A percentile compares a stretch with the other conserved stretches of the same genome.
Conservation (phyloP, 2,888 invertebrate species). For the Lamellibrachia columna region DNA sequence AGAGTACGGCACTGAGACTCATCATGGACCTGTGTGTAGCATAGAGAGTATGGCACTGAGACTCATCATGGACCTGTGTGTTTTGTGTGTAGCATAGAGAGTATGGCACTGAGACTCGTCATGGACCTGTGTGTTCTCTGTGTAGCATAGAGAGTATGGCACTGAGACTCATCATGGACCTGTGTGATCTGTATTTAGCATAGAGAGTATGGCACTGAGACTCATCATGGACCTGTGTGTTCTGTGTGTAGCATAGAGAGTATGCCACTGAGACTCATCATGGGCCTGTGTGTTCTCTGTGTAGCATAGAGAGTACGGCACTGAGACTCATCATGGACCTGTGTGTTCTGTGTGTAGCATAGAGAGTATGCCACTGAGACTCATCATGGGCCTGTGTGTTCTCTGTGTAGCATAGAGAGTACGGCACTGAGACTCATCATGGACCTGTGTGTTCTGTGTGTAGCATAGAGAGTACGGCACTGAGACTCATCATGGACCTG, state of each 20-base stretch:
- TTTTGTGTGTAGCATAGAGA: too few species aligned
- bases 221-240: slow-evolving; percentile 79
- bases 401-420: slow-evolving; percentile 75
- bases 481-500: too few species aligned
- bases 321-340: slow-evolving; percentile 85
- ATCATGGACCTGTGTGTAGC: too few species aligned
- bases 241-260: slow-evolving; percentile 71
- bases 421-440: too few species aligned
- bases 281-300: slow-evolving; percentile 68
- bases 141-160: slow-evolving; percentile 85
- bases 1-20: too few species aligned
- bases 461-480: too few species aligned
- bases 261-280: slow-evolving; percentile 85
- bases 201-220: slow-evolving; percentile 87
- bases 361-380: slow-evolving; percentile 85
- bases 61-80: too few species aligned
- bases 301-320: slow-evolving; percentile 85
- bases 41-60: too few species aligned
- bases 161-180: slow-evolving; percentile 83
- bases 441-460: slow-evolving; percentile 64
- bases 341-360: slow-evolving; percentile 69
- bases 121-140: not conserved
- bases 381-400: slow-evolving; percentile 79
- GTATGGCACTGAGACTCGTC: too few species aligned
- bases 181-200: slow-evolving; percentile 69